These are phyloP conservation scores for Balaeniceps rex DNA, from an alignment of 2,113 vertebrate species.

Conservation along the genomic window DNA sequence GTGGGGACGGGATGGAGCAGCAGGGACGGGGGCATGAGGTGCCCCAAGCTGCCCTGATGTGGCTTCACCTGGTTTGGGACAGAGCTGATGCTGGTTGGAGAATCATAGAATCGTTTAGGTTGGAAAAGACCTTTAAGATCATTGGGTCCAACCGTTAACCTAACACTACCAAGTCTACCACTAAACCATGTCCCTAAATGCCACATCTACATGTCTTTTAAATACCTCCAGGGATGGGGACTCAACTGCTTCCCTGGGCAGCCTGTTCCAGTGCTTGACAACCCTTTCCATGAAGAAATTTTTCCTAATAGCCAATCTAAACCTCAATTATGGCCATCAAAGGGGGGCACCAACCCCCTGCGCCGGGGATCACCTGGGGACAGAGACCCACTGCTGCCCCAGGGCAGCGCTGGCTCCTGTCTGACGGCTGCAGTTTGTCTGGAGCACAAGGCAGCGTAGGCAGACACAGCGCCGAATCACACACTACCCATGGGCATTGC, in stretches of 20 bases:
- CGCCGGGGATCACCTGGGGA: not conserved
- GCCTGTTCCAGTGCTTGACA: too few relatives aligned
- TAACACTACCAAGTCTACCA: too few relatives aligned
- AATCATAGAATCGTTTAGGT: too few relatives aligned
- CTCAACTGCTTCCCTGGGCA: too few relatives aligned
- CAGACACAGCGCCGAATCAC: not conserved
- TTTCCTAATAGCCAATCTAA: too few relatives aligned
- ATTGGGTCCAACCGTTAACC: too few relatives aligned
- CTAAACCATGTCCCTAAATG: too few relatives aligned
- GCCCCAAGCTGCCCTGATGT: not conserved
- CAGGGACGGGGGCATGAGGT: fast-evolving
- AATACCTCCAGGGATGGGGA: too few relatives aligned
- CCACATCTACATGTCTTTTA: too few relatives aligned
- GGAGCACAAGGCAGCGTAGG: not conserved
- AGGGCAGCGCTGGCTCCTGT: not conserved
- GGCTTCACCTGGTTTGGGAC: not conserved
- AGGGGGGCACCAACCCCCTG: not conserved
- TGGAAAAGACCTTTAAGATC: too few relatives aligned
- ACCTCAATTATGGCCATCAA: not conserved
- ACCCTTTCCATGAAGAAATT: too few relatives aligned
- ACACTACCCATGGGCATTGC: fast-evolving
- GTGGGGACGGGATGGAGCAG: not conserved
- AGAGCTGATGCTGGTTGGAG: not conserved
- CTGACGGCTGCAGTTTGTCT: not conserved
- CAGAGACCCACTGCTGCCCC: not conserved